Percentiles rank a stretch among this genome's conserved stretches.
Conservation (phyloP, 2,888 invertebrate genomes). For the Ametastegia equiseti region DNA sequence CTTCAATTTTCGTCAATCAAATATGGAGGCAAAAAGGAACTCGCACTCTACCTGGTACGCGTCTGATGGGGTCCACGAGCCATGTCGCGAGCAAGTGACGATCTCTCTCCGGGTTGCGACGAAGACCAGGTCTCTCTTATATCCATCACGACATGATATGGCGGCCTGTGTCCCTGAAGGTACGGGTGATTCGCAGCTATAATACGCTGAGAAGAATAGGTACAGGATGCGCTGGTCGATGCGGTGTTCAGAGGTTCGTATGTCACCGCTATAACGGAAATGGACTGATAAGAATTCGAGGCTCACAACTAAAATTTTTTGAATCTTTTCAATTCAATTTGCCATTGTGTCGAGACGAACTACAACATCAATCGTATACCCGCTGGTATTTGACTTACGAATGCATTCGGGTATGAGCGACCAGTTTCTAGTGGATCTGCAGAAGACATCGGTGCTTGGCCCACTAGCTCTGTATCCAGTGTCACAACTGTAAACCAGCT, state of each 20-base stretch:
- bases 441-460: conserved; percentile 60
- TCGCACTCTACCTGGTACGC: conserved; percentile 73
- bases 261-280: conserved; percentile 59
- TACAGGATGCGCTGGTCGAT: conserved; percentile 60
- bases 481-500: conserved; percentile 66
- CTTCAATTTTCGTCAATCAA: conserved; percentile 63
- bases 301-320: too few relatives aligned
- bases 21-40: too few relatives aligned
- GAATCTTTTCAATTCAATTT: too few relatives aligned
- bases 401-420: conserved; percentile 62
- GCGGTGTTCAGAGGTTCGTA: conserved; percentile 62
- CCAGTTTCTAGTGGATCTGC: conserved; percentile 65
- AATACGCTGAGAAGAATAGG: conserved; percentile 57
- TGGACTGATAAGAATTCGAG: too few relatives aligned
- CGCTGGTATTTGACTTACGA: conserved; percentile 57
- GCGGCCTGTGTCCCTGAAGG: conserved; percentile 62
- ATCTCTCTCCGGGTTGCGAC: conserved; percentile 55
- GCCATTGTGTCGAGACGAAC: too few relatives aligned
- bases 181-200: conserved; percentile 61
- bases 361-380: too few relatives aligned
- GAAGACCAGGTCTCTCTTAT: conserved; percentile 58
- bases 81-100: conserved; percentile 66
- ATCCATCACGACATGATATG: conserved; percentile 64
- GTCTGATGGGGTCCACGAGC: conserved; percentile 71
- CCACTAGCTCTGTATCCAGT: conserved; percentile 62